Percentiles rank a stretch among this genome's conserved stretches.
Conservation (phyloP, 2,797 vertebrate species). For the Steatocranus sp. region DNA sequence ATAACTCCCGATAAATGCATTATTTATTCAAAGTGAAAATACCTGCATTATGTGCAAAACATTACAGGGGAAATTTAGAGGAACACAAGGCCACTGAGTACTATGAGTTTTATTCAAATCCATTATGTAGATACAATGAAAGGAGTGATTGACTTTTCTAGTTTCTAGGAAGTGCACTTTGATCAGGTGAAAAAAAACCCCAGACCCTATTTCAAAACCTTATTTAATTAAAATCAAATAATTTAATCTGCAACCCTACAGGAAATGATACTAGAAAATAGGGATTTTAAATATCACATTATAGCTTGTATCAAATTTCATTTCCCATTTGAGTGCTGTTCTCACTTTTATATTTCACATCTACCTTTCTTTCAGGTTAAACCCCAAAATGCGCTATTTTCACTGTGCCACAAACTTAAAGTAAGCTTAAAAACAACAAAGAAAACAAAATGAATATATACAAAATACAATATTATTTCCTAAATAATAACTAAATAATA, state of each 20-base stretch:
- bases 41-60: neutral
- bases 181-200: fast-evolving
- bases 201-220: neutral
- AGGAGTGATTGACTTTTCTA: neutral
- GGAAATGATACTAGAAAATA: neutral
- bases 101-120: neutral
- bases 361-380: neutral
- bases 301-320: neutral
- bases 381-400: neutral
- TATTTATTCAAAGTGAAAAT: neutral
- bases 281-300: neutral
- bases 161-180: neutral
- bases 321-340: neutral
- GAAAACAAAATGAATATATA: neutral
- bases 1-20: no score
- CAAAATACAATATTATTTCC: neutral
- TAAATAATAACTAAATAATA: neutral
- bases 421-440: neutral
- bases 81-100: neutral
- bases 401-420: neutral
- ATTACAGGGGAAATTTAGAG: neutral
- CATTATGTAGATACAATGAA: neutral
- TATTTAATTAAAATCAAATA: neutral
- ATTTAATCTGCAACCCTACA: neutral
- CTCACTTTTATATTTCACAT: neutral